These are phyloP conservation scores for Acanthurus leucopareius DNA, from an alignment of 2,797 vertebrate genomes.

Conservation along the genomic window DNA sequence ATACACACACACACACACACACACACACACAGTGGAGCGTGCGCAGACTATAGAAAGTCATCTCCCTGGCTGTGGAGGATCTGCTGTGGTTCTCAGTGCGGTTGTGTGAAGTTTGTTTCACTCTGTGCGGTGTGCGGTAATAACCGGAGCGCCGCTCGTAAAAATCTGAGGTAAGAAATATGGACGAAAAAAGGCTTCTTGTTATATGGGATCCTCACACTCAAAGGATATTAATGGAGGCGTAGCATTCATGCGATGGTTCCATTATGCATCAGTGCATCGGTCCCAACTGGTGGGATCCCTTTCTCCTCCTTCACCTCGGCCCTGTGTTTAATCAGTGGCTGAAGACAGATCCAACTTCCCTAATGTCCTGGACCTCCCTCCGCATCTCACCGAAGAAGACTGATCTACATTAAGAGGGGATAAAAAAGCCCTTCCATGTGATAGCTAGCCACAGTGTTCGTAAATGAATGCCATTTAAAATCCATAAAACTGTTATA, in stretches of 20 bases:
- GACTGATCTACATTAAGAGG: conserved; percentile 82
- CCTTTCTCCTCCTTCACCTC: conserved; percentile 63
- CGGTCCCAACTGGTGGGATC: conserved; percentile 64
- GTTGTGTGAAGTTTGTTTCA: conserved; percentile 73
- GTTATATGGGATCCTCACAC: conserved; percentile 60
- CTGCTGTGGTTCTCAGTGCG: conserved; percentile 62
- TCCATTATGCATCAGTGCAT: conserved; percentile 71
- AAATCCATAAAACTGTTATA: conserved; percentile 88
- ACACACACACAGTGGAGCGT: conserved; percentile 67
- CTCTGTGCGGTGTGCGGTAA: conserved; percentile 44
- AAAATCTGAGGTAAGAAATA: conserved; percentile 69
- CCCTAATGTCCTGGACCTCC: conserved; percentile 78
- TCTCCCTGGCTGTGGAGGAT: conserved; percentile 71
- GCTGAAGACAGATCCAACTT: conserved; percentile 79
- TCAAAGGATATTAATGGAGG: conserved; percentile 72
- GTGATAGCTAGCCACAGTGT: conserved; percentile 80
- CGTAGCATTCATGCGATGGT: conserved; percentile 63
- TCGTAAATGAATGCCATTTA: conserved; percentile 85
- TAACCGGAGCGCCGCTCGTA: conserved; percentile 66
- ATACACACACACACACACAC: conserved; percentile 59
- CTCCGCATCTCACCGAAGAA: conserved; percentile 73
- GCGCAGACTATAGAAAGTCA: conserved; percentile 79
- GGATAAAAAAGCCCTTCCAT: conserved; percentile 82
- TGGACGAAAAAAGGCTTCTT: conserved; percentile 61
- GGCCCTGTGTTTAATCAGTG: conserved; percentile 75